These are phyloP conservation scores for Morone saxatilis DNA, from an alignment of 2,113 vertebrate genomes.

Conservation along the genomic window DNA sequence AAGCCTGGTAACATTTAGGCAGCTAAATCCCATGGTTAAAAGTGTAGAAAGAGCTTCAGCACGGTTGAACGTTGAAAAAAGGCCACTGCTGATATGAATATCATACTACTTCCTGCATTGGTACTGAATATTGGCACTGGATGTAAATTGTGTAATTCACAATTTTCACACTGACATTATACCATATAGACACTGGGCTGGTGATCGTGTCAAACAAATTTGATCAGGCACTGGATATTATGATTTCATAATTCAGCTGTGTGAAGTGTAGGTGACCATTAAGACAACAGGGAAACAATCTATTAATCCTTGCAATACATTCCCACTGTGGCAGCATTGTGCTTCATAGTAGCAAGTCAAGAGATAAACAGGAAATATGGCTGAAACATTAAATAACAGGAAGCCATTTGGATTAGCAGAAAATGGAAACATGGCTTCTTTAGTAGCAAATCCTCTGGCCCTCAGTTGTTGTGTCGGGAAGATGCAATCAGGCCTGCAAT, in stretches of 20 bases:
- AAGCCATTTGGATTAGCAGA: constrained; percentile 21
- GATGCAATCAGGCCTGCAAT: constrained; percentile 68
- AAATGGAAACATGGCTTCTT: constrained; percentile 29
- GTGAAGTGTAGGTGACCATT: neutral
- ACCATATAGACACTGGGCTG: neutral
- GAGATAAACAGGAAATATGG: neutral
- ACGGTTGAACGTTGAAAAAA: too few relatives aligned
- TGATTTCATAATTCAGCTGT: constrained; percentile 2
- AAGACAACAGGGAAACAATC: neutral
- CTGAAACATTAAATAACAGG: neutral
- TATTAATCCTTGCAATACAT: neutral
- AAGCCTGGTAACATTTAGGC: neutral
- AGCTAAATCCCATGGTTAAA: neutral
- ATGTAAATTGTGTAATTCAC: constrained; percentile 2
- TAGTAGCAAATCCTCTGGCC: constrained; percentile 17
- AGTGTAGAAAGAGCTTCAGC: neutral
- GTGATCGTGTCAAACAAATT: neutral
- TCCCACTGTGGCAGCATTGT: neutral
- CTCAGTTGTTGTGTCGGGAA: constrained; percentile 25
- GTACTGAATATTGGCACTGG: neutral
- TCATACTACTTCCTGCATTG: neutral
- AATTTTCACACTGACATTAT: neutral
- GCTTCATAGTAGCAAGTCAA: neutral
- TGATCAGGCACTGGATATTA: neutral
- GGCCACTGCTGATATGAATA: neutral